Evolutionary conservation across 2,797 vertebrate genomes (phyloP).

Genomic region (Alosa sapidissima): DNA sequence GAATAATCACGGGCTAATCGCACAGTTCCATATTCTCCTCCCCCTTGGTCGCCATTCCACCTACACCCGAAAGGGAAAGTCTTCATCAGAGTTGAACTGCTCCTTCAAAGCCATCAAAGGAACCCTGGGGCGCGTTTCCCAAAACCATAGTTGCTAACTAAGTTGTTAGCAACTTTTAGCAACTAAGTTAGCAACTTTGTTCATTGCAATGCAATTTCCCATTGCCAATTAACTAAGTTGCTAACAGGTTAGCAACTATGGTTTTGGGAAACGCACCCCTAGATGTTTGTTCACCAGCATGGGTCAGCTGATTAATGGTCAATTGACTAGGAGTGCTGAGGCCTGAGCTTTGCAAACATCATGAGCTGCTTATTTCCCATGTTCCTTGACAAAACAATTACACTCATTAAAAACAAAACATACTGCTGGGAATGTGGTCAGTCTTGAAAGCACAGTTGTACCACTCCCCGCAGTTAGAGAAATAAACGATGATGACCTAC

Average conservation of each 20-base stretch:
- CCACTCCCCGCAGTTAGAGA: not conserved
- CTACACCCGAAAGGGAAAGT: not conserved
- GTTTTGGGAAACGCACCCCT: no score
- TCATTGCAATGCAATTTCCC: no score
- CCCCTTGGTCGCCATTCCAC: not conserved
- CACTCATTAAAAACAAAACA: not conserved
- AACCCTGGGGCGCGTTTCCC: not conserved
- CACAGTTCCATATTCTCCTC: not conserved
- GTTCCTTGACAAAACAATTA: no score
- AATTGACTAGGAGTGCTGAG: not conserved
- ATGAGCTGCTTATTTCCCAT: not conserved
- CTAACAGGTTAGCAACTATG: no score
- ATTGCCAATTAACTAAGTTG: no score
- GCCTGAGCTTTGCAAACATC: not conserved
- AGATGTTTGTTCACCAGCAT: not conserved
- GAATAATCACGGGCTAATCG: not conserved
- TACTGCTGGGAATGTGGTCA: not conserved
- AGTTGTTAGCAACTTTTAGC: no score
- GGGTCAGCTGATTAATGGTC: not conserved
- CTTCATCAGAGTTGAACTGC: not conserved
- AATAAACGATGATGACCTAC: conserved; percentile 36
- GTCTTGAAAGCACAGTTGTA: not conserved
- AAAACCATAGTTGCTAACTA: no score
- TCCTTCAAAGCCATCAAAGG: not conserved
- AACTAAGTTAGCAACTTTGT: no score